Conservation (phyloP, 2,888 invertebrate species). For the Dryobota labecula region DNA sequence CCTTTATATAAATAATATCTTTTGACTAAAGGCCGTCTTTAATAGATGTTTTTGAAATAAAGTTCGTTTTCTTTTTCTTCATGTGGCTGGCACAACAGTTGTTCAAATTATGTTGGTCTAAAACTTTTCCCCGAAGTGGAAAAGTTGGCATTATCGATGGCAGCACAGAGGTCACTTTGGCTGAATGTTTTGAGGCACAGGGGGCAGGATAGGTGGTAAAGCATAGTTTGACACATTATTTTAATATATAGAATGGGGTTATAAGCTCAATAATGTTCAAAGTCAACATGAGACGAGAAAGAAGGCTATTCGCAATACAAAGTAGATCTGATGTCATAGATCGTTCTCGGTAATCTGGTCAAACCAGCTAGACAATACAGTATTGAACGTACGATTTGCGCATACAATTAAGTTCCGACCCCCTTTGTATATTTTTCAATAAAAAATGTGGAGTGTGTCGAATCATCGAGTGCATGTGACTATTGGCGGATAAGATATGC, state of each 20-base stretch:
- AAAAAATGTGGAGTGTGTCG: constrained; percentile 62
- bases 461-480: constrained; percentile 49
- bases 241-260: neutral
- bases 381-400: constrained; percentile 45
- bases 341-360: constrained; percentile 44
- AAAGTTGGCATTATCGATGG: neutral
- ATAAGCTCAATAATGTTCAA: constrained; percentile 6
- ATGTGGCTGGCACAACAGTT: neutral
- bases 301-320: constrained; percentile 31
- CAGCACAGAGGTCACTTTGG: neutral
- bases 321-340: constrained; percentile 60
- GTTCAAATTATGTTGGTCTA: neutral
- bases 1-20: neutral
- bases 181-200: neutral
- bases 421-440: constrained; percentile 50
- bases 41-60: neutral
- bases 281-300: constrained; percentile 26
- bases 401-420: constrained; percentile 58
- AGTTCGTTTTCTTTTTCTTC: neutral
- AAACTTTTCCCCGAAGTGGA: neutral
- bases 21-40: neutral
- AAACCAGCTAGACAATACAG: constrained; percentile 44
- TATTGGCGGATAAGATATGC: constrained; percentile 32
- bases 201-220: neutral
- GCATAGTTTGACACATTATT: neutral